A percentile compares a stretch with the other conserved stretches of the same genome.
Conservation (phyloP, 1,140 invertebrate species). For the Calosoma granatense region DNA sequence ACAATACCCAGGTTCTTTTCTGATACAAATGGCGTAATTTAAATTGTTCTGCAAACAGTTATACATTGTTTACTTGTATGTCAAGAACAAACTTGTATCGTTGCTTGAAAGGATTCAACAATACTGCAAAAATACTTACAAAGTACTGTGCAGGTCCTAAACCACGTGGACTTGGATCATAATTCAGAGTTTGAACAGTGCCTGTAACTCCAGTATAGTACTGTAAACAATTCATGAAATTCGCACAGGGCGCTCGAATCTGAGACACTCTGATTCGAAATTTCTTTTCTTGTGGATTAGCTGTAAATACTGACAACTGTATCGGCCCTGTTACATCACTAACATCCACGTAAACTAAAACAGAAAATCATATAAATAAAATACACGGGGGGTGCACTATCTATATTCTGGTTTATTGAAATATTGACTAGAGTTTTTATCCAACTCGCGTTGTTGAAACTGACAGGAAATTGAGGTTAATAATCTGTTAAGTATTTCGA, state of each 20-base stretch:
- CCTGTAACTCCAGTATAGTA: conserved; percentile 50
- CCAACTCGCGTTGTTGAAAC: too few relatives aligned
- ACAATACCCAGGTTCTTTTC: conserved; percentile 49
- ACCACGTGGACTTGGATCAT: conserved; percentile 44
- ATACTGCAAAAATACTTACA: conserved; percentile 36
- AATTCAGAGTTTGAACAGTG: conserved; percentile 61
- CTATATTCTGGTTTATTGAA: too few relatives aligned
- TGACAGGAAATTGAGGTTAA: neutral
- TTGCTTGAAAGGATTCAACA: too few relatives aligned
- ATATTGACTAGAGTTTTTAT: too few relatives aligned
- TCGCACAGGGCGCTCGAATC: conserved; percentile 22
- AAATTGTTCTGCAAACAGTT: conserved; percentile 56
- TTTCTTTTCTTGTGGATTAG: conserved; percentile 38
- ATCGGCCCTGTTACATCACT: conserved; percentile 47
- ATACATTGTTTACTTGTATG: conserved; percentile 8
- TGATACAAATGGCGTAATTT: conserved; percentile 68
- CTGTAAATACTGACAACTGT: conserved; percentile 52
- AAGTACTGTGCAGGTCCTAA: conserved; percentile 43
- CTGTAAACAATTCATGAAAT: conserved; percentile 56
- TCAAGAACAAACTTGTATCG: too few relatives aligned
- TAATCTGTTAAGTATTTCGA: too few relatives aligned
- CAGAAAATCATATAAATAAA: conserved; percentile 16
- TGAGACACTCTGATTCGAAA: conserved; percentile 58
- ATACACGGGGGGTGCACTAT: neutral
- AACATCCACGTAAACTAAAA: conserved; percentile 64